phyloP scores from a whole-genome alignment of 2,797 vertebrate species.

The Nothura maculosa region DNA sequence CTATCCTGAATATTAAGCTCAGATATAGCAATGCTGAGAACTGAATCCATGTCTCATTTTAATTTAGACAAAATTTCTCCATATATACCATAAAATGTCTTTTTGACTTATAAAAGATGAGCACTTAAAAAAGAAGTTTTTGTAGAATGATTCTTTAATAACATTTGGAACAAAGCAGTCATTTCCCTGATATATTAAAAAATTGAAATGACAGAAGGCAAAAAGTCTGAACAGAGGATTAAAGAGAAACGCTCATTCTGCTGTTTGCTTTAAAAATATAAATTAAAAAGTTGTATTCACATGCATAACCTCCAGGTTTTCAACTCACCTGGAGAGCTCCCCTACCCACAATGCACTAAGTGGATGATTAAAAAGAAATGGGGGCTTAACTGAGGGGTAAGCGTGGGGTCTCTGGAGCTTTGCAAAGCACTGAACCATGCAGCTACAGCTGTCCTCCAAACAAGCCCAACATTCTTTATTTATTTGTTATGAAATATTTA shows the following conservation, averaged over 20 bases:
- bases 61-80: background rate
- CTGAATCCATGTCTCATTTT: background rate
- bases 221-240: background rate
- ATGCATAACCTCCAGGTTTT: conserved; percentile 82
- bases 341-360: conserved; percentile 97
- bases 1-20: background rate
- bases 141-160: background rate
- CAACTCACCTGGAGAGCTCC: conserved; percentile 94
- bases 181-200: conserved; percentile 25
- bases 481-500: conserved; percentile 99
- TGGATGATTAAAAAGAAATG: conserved; percentile 99
- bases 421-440: conserved; percentile 91
- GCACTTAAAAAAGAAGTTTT: background rate
- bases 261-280: conserved; percentile 62
- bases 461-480: conserved; percentile 99
- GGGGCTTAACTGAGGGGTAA: conserved; percentile 96
- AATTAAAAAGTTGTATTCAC: conserved; percentile 67
- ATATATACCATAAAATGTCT: background rate
- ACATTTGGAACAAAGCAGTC: background rate
- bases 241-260: conserved; percentile 26
- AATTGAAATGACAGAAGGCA: background rate
- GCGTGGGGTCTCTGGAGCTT: conserved; percentile 92
- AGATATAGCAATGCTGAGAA: background rate
- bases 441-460: conserved; percentile 99
- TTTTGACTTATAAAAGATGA: background rate